These are phyloP conservation scores for Papilio aristodemus DNA, from an alignment of 1,140 invertebrate species.

Conservation along the genomic window DNA sequence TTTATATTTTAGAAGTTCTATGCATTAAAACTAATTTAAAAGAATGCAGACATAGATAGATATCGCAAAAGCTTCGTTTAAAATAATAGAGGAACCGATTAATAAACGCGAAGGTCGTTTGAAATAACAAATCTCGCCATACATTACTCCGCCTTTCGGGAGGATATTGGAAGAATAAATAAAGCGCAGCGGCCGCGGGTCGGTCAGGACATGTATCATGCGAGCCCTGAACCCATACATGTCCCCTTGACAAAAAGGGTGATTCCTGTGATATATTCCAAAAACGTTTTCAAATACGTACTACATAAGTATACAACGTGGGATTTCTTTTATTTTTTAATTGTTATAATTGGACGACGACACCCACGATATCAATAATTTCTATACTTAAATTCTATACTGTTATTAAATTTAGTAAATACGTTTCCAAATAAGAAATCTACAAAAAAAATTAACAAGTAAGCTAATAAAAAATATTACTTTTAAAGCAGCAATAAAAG, in stretches of 20 bases:
- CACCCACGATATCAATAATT: too few relatives aligned
- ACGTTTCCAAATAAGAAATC: neutral
- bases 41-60: neutral
- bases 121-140: slow-evolving; percentile 13
- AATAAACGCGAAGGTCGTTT: slow-evolving; percentile 6
- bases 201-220: slow-evolving; percentile 1
- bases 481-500: neutral
- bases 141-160: slow-evolving; percentile 7
- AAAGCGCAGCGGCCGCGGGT: slow-evolving; percentile 1
- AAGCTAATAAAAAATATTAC: neutral
- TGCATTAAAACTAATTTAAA: neutral
- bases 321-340: neutral
- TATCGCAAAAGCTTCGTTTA: neutral
- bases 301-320: neutral
- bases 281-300: too few relatives aligned
- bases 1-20: neutral
- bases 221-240: neutral
- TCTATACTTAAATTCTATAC: too few relatives aligned
- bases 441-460: neutral
- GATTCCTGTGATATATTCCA: neutral
- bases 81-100: slow-evolving; percentile 9
- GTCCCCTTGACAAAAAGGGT: slow-evolving; percentile 2
- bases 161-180: slow-evolving; percentile 15
- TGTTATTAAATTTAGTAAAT: neutral
- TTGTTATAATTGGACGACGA: too few relatives aligned